Evolutionary conservation across 1,140 invertebrate genomes (phyloP).

Genomic region (Diorhabda carinulata): DNA sequence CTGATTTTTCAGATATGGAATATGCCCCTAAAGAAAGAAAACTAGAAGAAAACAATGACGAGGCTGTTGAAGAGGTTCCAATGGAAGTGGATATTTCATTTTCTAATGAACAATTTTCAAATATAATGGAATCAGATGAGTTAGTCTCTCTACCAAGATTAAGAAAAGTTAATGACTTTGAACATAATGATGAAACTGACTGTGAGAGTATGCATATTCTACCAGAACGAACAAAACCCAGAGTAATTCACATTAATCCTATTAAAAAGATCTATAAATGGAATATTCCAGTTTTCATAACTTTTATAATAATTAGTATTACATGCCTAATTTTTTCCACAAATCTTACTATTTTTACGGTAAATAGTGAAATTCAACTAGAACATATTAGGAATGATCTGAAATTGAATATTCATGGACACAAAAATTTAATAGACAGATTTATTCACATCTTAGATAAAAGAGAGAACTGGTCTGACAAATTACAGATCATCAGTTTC

Average conservation of each 20-base stretch:
- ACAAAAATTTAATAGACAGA: not conserved
- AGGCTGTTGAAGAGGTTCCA: not conserved
- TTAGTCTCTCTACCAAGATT: not conserved
- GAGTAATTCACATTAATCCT: not conserved
- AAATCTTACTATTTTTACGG: constrained; percentile 3
- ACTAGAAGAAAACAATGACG: not conserved
- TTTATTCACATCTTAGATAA: constrained; percentile 9
- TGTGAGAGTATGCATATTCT: not conserved
- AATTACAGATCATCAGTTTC: constrained; percentile 16
- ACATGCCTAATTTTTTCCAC: not conserved
- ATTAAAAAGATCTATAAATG: not conserved
- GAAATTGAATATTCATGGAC: constrained; percentile 7
- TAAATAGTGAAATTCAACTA: constrained; percentile 11
- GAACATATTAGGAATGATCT: constrained; percentile 11
- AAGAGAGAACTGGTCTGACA: constrained; percentile 4
- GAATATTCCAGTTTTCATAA: not conserved
- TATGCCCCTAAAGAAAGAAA: not conserved
- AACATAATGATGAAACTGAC: not conserved
- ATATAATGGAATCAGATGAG: not conserved
- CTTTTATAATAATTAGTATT: constrained; percentile 6
- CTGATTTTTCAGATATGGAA: not conserved
- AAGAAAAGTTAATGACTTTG: not conserved
- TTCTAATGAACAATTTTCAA: constrained; percentile 4
- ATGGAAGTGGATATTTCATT: constrained; percentile 15
- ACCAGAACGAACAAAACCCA: not conserved